Evolutionary conservation across 2,888 invertebrate species (phyloP).

Genomic region (Aphidius colemani): DNA sequence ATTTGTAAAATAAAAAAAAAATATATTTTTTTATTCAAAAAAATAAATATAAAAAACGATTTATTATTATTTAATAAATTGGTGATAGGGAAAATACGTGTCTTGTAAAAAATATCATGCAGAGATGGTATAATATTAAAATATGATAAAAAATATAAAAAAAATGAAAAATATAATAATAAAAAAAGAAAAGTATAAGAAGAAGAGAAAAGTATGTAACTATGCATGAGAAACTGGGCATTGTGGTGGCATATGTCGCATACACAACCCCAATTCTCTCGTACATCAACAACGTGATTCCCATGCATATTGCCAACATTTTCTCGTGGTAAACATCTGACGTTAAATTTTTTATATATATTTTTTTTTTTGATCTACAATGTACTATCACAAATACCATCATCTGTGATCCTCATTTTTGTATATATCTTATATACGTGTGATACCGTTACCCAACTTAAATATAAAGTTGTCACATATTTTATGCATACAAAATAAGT

Average conservation of each 20-base stretch:
- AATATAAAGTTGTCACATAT: too few relatives aligned
- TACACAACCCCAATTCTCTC: constrained; percentile 37
- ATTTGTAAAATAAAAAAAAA: too few relatives aligned
- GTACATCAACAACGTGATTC: constrained; percentile 55
- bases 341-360: neutral
- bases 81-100: neutral
- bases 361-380: neutral
- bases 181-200: neutral
- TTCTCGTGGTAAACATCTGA: constrained; percentile 14
- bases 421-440: constrained; percentile 1
- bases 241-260: constrained; percentile 12
- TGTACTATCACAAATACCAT: too few relatives aligned
- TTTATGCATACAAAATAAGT: too few relatives aligned
- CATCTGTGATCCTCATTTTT: neutral
- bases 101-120: neutral
- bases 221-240: neutral
- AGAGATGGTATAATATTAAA: too few relatives aligned
- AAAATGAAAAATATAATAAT: neutral
- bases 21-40: too few relatives aligned
- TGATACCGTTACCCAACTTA: neutral
- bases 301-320: constrained; percentile 47
- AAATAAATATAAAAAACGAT: too few relatives aligned
- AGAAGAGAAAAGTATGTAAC: neutral
- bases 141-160: too few relatives aligned
- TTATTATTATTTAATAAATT: neutral